Percentiles rank a stretch among this genome's conserved stretches.
Conservation (phyloP, 1,140 invertebrate species). For the Pogonomyrmex californicus region DNA sequence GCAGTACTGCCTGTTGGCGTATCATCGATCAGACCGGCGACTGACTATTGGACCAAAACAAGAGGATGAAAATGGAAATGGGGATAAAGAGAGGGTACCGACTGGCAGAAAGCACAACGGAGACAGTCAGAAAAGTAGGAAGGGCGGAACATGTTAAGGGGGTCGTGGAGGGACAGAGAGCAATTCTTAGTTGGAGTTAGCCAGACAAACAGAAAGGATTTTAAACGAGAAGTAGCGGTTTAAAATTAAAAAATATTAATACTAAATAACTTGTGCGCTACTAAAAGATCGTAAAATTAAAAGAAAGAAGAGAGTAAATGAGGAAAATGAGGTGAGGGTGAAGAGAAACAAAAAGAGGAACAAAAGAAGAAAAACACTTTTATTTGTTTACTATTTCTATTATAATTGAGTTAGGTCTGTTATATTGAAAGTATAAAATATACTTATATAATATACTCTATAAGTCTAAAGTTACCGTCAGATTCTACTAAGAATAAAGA, state of each 20-base stretch:
- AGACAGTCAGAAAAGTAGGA: conserved; percentile 45
- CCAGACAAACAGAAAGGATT: conserved; percentile 30
- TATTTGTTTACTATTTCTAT: conserved; percentile 68
- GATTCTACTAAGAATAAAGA: conserved; percentile 60
- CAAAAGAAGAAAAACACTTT: conserved; percentile 48
- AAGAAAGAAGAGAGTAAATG: neutral
- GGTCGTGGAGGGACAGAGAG: conserved; percentile 52
- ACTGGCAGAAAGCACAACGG: conserved; percentile 62
- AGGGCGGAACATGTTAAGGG: conserved; percentile 46
- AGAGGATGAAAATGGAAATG: conserved; percentile 82
- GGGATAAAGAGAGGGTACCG: conserved; percentile 71
- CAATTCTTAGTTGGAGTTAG: conserved; percentile 24
- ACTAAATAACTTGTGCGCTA: neutral
- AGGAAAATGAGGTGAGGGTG: neutral
- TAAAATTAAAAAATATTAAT: conserved; percentile 1
- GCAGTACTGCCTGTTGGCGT: conserved; percentile 84
- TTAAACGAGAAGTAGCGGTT: neutral
- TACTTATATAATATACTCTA: too few species aligned
- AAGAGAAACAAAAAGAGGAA: conserved; percentile 1
- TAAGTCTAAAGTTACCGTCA: conserved; percentile 62
- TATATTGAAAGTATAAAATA: conserved; percentile 74
- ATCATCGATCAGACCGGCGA: conserved; percentile 86
- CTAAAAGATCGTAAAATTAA: neutral
- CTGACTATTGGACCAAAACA: conserved; percentile 86
- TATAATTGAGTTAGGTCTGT: conserved; percentile 62